Percentiles rank a stretch among this genome's conserved stretches.
These are phyloP conservation scores for Glyptemys insculpta DNA, from an alignment of 2,797 vertebrate species.

Conservation along the genomic window DNA sequence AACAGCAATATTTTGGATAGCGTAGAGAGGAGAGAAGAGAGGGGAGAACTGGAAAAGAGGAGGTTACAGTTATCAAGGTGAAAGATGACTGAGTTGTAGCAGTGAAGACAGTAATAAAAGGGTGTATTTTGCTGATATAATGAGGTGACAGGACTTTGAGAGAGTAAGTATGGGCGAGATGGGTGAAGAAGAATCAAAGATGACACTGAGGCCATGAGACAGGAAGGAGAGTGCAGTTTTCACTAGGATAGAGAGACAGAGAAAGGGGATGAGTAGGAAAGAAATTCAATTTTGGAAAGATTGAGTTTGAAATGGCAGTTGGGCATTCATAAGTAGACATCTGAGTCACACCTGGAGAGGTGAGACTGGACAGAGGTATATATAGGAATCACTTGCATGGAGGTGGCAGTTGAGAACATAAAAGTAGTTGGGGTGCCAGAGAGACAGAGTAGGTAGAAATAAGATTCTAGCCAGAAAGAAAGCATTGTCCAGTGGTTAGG, in stretches of 20 bases:
- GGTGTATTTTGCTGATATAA: no score
- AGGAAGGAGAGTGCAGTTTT: background rate
- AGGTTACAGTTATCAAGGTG: no score
- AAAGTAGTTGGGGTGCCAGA: background rate
- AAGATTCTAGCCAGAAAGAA: background rate
- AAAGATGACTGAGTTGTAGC: no score
- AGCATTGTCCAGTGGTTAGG: background rate
- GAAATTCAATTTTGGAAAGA: background rate
- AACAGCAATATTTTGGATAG: no score
- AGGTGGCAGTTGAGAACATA: background rate
- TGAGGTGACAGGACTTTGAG: no score
- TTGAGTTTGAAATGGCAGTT: background rate
- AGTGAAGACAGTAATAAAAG: no score
- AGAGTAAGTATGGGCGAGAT: no score
- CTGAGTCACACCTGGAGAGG: background rate
- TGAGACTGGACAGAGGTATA: background rate
- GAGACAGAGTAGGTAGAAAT: accelerated
- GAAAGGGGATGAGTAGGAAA: background rate
- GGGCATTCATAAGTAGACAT: background rate
- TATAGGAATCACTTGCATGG: background rate
- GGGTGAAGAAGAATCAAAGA: no score
- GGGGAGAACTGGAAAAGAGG: no score
- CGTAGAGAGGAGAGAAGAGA: no score
- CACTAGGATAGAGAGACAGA: background rate
- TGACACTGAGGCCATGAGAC: no score